These are phyloP conservation scores for Micromesistius poutassou DNA, from an alignment of 2,797 vertebrate species.

Conservation along the genomic window DNA sequence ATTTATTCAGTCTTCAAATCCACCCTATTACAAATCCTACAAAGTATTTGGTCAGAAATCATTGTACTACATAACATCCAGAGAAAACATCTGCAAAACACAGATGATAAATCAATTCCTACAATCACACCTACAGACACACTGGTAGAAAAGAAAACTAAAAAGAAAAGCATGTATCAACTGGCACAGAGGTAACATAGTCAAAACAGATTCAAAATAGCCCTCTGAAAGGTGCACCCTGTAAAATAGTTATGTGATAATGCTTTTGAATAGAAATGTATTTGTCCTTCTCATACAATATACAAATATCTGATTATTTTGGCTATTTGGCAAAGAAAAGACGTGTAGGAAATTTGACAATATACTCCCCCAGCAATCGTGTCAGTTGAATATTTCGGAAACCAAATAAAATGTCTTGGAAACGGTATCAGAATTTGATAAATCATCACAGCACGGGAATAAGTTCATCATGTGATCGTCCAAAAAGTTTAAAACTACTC, in stretches of 20 bases:
- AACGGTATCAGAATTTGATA: not conserved
- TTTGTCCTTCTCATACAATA: conserved; percentile 32
- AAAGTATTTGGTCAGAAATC: conserved; percentile 20
- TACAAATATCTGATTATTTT: conserved; percentile 40
- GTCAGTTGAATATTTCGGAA: not conserved
- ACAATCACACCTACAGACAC: conserved; percentile 25
- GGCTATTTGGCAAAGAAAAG: conserved; percentile 43
- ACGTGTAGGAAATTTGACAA: conserved; percentile 7
- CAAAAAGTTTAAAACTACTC: not conserved
- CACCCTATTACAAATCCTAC: conserved; percentile 45
- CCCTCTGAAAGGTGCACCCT: conserved; percentile 55
- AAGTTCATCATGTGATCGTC: not conserved
- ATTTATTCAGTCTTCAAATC: conserved; percentile 43
- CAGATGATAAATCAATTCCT: not conserved
- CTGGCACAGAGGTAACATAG: conserved; percentile 49
- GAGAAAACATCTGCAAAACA: conserved; percentile 32
- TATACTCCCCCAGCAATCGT: conserved; percentile 8
- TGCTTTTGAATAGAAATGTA: conserved; percentile 38
- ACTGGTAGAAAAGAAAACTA: conserved; percentile 17
- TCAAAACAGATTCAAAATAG: conserved; percentile 45
- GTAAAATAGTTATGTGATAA: conserved; percentile 35
- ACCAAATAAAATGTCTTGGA: not conserved
- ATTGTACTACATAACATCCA: conserved; percentile 20
- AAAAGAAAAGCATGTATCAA: conserved; percentile 36
- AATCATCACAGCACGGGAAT: not conserved